These are phyloP conservation scores for Masticophis lateralis DNA, from an alignment of 2,797 vertebrate genomes.

Conservation along the genomic window DNA sequence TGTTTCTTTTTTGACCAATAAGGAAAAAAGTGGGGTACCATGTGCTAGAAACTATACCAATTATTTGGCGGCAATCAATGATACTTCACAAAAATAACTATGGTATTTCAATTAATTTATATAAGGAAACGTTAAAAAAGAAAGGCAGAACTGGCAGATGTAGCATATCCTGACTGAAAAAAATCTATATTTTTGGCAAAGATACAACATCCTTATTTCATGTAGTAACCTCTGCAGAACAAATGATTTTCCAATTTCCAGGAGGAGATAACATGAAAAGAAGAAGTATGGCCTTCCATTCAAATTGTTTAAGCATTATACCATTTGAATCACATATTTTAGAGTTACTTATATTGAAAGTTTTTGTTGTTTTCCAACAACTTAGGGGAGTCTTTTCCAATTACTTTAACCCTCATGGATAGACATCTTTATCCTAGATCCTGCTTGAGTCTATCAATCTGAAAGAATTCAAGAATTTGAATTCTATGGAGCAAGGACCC, in stretches of 20 bases:
- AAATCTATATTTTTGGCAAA: neutral
- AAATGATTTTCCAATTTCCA: neutral
- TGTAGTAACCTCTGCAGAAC: neutral
- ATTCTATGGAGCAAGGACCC: neutral
- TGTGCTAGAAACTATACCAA: neutral
- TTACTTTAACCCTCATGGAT: neutral
- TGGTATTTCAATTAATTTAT: neutral
- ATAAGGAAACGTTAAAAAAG: neutral
- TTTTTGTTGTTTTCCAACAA: neutral
- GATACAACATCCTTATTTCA: neutral
- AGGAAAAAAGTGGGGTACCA: neutral
- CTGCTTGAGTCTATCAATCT: neutral
- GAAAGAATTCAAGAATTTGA: neutral
- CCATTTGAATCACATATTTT: neutral
- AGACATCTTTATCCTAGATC: neutral
- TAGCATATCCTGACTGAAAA: neutral
- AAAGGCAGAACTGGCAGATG: neutral
- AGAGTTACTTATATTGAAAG: neutral
- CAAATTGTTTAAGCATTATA: neutral
- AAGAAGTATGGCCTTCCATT: neutral
- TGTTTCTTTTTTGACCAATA: neutral
- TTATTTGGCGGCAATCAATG: neutral
- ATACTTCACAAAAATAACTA: neutral
- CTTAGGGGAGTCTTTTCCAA: neutral
- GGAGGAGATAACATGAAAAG: neutral